Evolutionary conservation across 2,113 vertebrate genomes (phyloP).

Genomic region (Actenoides hombroni): DNA sequence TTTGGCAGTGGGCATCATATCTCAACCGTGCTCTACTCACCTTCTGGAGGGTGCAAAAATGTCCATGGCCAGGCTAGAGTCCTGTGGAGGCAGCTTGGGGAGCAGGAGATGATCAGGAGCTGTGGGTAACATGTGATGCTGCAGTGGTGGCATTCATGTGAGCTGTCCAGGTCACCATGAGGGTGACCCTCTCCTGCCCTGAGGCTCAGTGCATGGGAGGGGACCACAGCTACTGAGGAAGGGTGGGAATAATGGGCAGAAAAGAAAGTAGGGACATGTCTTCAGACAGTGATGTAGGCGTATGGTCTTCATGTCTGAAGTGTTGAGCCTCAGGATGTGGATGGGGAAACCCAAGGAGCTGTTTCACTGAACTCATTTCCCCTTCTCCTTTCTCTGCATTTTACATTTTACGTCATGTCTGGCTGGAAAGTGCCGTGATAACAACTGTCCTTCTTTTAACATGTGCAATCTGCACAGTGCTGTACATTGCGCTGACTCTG

Average conservation of each 20-base stretch:
- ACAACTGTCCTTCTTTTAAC: neutral
- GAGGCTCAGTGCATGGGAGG: neutral
- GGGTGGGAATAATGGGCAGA: neutral
- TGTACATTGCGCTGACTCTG: neutral
- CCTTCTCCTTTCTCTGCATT: neutral
- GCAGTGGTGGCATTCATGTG: accelerated
- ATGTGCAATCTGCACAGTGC: neutral
- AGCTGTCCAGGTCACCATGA: neutral
- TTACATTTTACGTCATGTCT: conserved; percentile 30
- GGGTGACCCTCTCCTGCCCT: accelerated
- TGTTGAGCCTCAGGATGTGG: neutral
- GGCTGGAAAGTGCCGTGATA: neutral
- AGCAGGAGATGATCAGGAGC: neutral
- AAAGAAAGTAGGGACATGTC: neutral
- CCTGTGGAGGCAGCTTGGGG: neutral
- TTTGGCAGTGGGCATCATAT: neutral
- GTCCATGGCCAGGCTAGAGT: accelerated
- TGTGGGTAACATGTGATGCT: accelerated
- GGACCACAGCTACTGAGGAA: neutral
- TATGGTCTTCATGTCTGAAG: neutral
- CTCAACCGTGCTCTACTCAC: neutral
- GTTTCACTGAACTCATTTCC: neutral
- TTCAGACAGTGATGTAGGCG: neutral
- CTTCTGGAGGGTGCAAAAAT: accelerated
- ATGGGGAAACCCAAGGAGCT: neutral